Conservation (phyloP, 2,888 invertebrate species). For the Folsomia candida region DNA sequence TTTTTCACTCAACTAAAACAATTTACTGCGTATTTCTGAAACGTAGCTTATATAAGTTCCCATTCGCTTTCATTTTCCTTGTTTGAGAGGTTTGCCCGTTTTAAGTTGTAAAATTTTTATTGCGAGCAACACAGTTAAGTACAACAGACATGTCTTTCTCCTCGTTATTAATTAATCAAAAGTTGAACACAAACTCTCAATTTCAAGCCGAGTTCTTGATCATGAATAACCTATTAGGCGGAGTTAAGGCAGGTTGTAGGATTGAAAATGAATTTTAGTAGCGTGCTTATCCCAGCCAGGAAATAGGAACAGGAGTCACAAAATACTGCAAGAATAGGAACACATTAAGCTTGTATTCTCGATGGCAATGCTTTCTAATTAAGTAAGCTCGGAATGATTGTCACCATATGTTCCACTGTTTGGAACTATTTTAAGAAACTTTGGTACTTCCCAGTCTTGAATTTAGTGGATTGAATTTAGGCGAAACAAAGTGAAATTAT, state of each 20-base stretch:
- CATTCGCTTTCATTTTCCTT: background rate
- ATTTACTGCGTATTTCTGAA: background rate
- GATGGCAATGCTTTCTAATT: background rate
- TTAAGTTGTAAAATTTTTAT: background rate
- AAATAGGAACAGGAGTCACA: background rate
- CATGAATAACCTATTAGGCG: background rate
- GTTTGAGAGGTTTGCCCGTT: background rate
- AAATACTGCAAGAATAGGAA: background rate
- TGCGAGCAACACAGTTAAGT: background rate
- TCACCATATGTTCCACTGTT: background rate
- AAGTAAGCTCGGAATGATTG: background rate
- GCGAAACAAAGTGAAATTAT: too few species aligned
- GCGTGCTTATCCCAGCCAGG: background rate
- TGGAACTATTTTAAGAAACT: too few species aligned
- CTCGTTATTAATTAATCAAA: background rate
- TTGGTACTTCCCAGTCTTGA: too few species aligned
- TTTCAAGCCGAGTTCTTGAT: background rate
- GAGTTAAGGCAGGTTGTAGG: background rate
- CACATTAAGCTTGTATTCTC: background rate
- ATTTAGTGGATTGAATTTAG: too few species aligned
- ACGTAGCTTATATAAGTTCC: too few species aligned
- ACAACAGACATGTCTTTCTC: background rate
- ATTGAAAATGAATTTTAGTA: background rate
- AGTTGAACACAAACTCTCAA: background rate
- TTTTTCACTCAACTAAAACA: background rate